phyloP scores from a whole-genome alignment of 2,113 vertebrate genomes.

The Festucalex cinctus region DNA sequence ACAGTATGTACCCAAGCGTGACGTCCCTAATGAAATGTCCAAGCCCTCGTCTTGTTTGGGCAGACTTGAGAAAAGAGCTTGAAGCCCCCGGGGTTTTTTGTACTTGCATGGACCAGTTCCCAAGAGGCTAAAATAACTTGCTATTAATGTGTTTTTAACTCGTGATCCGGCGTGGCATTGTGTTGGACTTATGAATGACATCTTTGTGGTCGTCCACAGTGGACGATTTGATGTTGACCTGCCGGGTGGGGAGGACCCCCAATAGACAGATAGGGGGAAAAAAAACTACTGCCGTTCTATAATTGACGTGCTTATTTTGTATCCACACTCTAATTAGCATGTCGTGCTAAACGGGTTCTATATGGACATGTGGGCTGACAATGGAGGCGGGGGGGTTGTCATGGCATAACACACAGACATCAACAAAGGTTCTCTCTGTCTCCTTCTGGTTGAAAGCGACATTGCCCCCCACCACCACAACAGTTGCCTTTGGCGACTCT shows the following conservation, averaged over 20 bases:
- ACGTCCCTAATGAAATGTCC: not conserved
- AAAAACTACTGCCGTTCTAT: slow-evolving; percentile 67
- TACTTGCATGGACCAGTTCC: not conserved
- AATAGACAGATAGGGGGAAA: slow-evolving; percentile 16
- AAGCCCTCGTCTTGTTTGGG: not conserved
- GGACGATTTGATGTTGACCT: slow-evolving; percentile 43
- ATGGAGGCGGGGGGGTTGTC: slow-evolving; percentile 14
- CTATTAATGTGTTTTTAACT: slow-evolving; percentile 6
- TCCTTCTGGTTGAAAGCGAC: slow-evolving; percentile 56
- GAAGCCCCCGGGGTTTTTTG: not conserved
- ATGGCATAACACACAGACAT: slow-evolving; percentile 10
- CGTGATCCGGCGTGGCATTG: not conserved
- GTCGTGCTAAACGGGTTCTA: slow-evolving; percentile 66
- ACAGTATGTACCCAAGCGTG: not conserved
- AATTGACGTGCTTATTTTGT: slow-evolving; percentile 65
- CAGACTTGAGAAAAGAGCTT: not conserved
- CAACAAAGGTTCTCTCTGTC: slow-evolving; percentile 72
- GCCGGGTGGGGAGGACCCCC: slow-evolving; percentile 40
- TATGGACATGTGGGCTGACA: slow-evolving; percentile 67
- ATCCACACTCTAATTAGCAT: slow-evolving; percentile 62
- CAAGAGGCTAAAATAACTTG: slow-evolving; percentile 3
- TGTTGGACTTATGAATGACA: slow-evolving; percentile 8
- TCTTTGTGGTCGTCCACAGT: slow-evolving; percentile 32
- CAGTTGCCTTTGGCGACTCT: slow-evolving; percentile 31
- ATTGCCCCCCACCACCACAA: slow-evolving; percentile 31